A percentile compares a stretch with the other conserved stretches of the same genome.
Evolutionary conservation across 2,113 vertebrate genomes (phyloP).

Genomic region (Dryoscopus gambensis): DNA sequence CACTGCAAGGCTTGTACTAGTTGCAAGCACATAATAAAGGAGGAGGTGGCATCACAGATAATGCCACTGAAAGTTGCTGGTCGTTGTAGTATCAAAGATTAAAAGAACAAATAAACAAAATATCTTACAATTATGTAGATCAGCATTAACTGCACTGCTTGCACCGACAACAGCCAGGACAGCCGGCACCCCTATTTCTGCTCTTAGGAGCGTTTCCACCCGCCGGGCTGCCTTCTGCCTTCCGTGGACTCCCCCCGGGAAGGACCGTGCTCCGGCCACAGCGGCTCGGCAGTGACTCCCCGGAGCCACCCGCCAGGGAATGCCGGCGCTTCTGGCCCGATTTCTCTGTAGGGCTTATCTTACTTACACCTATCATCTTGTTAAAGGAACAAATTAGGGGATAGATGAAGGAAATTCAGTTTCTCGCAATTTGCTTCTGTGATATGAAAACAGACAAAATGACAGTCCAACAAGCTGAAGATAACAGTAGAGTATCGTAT

Average conservation of each 20-base stretch:
- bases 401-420: not conserved
- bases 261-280: rapidly evolving
- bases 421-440: not conserved
- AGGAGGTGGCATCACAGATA: not conserved
- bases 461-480: not conserved
- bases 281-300: not conserved
- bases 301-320: not conserved
- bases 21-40: not conserved
- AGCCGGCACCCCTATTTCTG: not conserved
- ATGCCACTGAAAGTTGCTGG: not conserved
- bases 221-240: not conserved
- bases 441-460: not conserved
- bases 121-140: not conserved
- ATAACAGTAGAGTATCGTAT: not conserved
- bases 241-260: not conserved
- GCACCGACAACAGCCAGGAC: not conserved
- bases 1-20: too few species aligned
- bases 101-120: not conserved
- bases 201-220: not conserved
- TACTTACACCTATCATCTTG: not conserved
- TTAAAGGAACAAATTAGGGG: not conserved
- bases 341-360: not conserved
- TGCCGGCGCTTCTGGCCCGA: not conserved
- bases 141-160: not conserved
- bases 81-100: not conserved